Conservation (phyloP, 2,113 vertebrate genomes). For the Eidolon helvum region DNA sequence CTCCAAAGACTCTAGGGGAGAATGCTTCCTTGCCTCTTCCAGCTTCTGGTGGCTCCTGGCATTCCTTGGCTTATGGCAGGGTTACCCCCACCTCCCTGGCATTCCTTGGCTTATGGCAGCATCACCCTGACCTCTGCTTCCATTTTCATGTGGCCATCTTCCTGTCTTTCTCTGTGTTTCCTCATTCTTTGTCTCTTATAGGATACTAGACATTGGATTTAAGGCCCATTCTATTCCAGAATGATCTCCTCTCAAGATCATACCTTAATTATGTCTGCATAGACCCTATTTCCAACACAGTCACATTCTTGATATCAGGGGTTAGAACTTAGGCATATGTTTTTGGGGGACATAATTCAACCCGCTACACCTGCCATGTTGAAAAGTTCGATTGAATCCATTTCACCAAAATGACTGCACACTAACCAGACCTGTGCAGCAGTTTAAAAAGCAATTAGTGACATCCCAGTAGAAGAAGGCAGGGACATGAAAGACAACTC, state of each 20-base stretch:
- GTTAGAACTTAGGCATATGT: neutral
- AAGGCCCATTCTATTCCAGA: neutral
- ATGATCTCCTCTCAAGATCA: neutral
- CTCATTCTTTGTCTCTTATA: neutral
- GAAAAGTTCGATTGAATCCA: neutral
- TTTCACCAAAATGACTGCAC: neutral
- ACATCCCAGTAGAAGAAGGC: neutral
- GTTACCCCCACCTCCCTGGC: neutral
- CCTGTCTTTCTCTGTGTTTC: neutral
- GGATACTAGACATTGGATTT: neutral
- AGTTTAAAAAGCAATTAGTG: neutral
- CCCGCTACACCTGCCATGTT: no score
- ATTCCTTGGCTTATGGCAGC: no score
- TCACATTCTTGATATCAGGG: neutral
- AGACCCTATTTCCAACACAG: neutral
- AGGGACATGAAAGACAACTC: neutral
- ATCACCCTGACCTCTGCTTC: neutral
- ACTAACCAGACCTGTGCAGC: neutral
- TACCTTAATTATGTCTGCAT: neutral
- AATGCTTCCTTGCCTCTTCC: neutral
- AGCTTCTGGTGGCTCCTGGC: neutral
- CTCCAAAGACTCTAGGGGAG: fast-evolving
- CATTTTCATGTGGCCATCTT: neutral
- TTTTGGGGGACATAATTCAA: neutral
- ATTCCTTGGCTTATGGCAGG: no score